Percentiles rank a stretch among this genome's conserved stretches.
Conservation (phyloP, 1,140 invertebrate genomes). For the Atta cephalotes region DNA sequence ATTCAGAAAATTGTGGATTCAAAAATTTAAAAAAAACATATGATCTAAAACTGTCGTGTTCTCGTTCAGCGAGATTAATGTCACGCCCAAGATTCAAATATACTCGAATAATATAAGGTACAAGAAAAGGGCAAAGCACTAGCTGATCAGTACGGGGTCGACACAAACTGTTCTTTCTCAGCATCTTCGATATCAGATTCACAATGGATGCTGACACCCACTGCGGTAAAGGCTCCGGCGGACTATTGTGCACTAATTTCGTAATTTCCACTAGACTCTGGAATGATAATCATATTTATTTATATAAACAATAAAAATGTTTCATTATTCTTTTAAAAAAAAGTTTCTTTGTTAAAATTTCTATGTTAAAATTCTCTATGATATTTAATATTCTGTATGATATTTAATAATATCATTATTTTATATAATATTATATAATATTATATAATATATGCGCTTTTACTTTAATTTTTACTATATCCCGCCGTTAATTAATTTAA, state of each 20-base stretch:
- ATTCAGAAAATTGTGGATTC: conserved; percentile 22
- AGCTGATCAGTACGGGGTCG: conserved; percentile 80
- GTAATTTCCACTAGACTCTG: conserved; percentile 76
- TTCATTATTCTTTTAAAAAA: neutral
- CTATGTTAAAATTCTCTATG: neutral
- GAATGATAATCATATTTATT: conserved; percentile 33
- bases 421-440: neutral
- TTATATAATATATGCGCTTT: neutral
- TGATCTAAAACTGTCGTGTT: conserved; percentile 4
- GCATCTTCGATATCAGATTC: conserved; percentile 81
- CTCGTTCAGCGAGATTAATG: conserved; percentile 8
- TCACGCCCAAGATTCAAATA: conserved; percentile 81
- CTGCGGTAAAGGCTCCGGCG: conserved; percentile 72
- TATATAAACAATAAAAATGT: conserved; percentile 4
- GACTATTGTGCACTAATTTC: conserved; percentile 71
- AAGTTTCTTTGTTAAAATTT: neutral
- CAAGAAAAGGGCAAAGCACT: conserved; percentile 78
- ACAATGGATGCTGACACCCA: conserved; percentile 62
- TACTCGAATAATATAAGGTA: conserved; percentile 74
- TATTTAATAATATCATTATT: neutral
- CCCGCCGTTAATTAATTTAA: conserved; percentile 17
- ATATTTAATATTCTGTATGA: neutral
- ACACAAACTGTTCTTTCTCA: conserved; percentile 75
- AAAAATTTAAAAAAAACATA: conserved; percentile 67
- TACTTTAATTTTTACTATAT: neutral